Evolutionary conservation across 2,888 invertebrate species (phyloP), one percentile per base, ranked within the genome.

Genomic region (Cosmia trapezina): DNA sequence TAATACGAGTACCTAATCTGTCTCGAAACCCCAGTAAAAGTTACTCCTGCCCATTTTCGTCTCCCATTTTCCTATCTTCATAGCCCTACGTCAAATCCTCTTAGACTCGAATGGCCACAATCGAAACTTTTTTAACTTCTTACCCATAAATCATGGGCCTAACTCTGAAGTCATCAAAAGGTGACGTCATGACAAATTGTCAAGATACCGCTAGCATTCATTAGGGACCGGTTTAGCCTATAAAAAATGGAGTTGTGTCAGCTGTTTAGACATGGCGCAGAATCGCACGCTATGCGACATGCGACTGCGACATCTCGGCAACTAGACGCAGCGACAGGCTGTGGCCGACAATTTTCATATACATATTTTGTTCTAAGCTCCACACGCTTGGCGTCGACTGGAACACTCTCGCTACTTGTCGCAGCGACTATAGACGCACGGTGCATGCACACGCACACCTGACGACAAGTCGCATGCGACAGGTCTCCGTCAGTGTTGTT

Each of bases 91-190:
- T 68, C 66, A 70, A 83, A 70, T 70, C 70, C 70, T 70, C 70
- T 71, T 61, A 70, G 63, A 73, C 45, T 73, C 22, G 22, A 61
- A 47, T 64, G 63, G 72, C 37, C 56, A 70, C 67, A 78, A 76
- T 81, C 73, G 54, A 79, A 79, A 84, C 73, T 82, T 83, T 83
- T 69, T 63, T 57, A 80, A 84, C 69, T 79, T 79, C 43, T 33
- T 17, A 54, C 56, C 65, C 73, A 84, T 83, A 78, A 84, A 84
- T 85, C 70, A 85, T 59, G 60, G 61, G 19, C 47, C 51, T 60
- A 68, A 82, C 71, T 82, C 70, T 61, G 28, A 61, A 62, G 68
- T 85, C 73, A 72, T 76, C 83, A 75, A 74, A 75, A 73, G 68
- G 28, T 41, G 66, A 43, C 63, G 64, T 59, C 77, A 76, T 83